Evolutionary conservation across 1,140 invertebrate genomes (phyloP), one percentile per base, ranked within the genome.

Genomic region (Microplitis demolitor): DNA sequence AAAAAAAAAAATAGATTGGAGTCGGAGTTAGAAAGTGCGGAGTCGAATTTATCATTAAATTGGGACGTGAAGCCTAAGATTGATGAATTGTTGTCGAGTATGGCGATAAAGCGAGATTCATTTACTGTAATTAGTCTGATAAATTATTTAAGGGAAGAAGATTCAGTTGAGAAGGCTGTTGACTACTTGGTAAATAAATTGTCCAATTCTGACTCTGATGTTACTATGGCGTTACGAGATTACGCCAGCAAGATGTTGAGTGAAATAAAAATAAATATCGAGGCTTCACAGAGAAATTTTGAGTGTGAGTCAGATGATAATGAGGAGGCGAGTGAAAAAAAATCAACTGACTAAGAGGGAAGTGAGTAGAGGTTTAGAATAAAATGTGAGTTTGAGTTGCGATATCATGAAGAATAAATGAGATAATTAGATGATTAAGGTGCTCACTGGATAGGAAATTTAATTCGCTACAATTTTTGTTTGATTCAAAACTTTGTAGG

Each of bases 21-120:
- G 11, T 6, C 8, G 11, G 39, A 45, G 39, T 45, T 11, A 45
- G 39, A 45, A 45, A 45, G 6, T 8, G 6, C 11, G 6, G 39
- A 6, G 5, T 6, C 39, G 3, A 45, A 45, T 45, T 45, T 45
- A 8, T 45, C 39, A 3, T 8, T 45, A 8, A 45, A 45, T 16
- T 71, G 69, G 72, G 56, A 56, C 24, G 50, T 69, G 14, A 71
- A 53, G 50, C 71, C 68, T 39, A 73, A 74, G 31, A 63, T 77
- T 2, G 34, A 68, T 5, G 67, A 75, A 69, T 69, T 77, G 16
- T 56, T 77, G 0, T 63, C 71, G 1, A 74, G 71, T 39, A 69
- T 77, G 62, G 68, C 66, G 31, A 73, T 74, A 33, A 62, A 71
- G 51, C 3, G 11, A 6, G 72, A 74, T 4, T 4, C 24, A 4